These are phyloP conservation scores for Notospermus geniculatus DNA, from an alignment of 1,140 invertebrate genomes.

Conservation along the genomic window DNA sequence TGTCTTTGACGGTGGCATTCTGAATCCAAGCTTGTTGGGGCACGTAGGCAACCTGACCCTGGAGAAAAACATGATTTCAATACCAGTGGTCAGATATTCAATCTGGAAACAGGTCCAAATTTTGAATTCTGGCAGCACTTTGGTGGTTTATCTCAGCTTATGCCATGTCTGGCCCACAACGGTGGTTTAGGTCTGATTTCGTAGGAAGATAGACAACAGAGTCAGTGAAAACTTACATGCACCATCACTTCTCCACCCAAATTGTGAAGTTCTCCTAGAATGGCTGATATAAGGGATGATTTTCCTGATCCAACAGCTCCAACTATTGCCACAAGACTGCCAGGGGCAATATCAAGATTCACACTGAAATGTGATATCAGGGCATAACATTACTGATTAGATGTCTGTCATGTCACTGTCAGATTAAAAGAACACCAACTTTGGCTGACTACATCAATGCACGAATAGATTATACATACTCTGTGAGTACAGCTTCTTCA, in stretches of 20 bases:
- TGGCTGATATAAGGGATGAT: conserved; percentile 77
- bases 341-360: conserved; percentile 18
- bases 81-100: too few species aligned
- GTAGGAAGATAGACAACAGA: too few species aligned
- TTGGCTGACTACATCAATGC: too few species aligned
- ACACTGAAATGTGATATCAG: too few species aligned
- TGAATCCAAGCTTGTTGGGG: conserved; percentile 82
- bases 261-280: conserved; percentile 86
- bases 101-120: too few species aligned
- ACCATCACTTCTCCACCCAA: conserved; percentile 74
- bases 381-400: too few species aligned
- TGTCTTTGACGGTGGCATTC: conserved; percentile 75
- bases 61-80: neutral
- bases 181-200: too few species aligned
- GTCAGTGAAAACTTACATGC: conserved; percentile 48
- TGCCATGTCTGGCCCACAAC: too few species aligned
- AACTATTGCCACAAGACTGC: conserved; percentile 72
- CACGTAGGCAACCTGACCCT: conserved; percentile 67
- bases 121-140: too few species aligned
- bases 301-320: conserved; percentile 85
- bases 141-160: too few species aligned
- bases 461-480: conserved; percentile 40
- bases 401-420: too few species aligned
- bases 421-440: too few species aligned
- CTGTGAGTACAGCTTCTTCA: conserved; percentile 46